These are phyloP conservation scores for Brachylomia viminalis DNA, from an alignment of 2,888 invertebrate genomes.

Conservation along the genomic window DNA sequence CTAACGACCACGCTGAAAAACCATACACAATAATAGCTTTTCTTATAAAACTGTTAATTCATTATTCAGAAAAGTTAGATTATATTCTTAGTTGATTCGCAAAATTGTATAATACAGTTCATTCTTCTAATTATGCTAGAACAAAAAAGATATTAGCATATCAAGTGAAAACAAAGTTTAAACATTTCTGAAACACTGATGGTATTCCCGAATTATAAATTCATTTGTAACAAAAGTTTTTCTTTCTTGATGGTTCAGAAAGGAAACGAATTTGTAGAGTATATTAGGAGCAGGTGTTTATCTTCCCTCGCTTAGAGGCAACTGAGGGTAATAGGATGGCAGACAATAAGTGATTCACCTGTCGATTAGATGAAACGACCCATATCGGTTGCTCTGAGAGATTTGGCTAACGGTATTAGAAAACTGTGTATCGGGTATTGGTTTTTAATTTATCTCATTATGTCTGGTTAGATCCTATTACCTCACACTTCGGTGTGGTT, in stretches of 20 bases:
- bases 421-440: slow-evolving; percentile 45
- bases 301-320: slow-evolving; percentile 58
- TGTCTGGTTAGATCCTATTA: slow-evolving; percentile 16
- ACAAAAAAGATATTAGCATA: slow-evolving; percentile 58
- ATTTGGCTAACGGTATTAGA: slow-evolving; percentile 47
- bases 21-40: slow-evolving; percentile 7
- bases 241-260: slow-evolving; percentile 25
- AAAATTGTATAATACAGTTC: slow-evolving; percentile 38
- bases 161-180: slow-evolving; percentile 58
- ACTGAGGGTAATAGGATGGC: slow-evolving; percentile 52
- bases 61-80: slow-evolving; percentile 43
- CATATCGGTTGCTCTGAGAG: slow-evolving; percentile 35
- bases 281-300: slow-evolving; percentile 55
- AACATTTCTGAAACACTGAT: slow-evolving; percentile 45
- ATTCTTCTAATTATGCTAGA: slow-evolving; percentile 44
- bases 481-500: background rate
- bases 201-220: slow-evolving; percentile 49
- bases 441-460: slow-evolving; percentile 53
- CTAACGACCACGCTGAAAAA: slow-evolving; percentile 11
- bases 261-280: slow-evolving; percentile 46
- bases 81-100: slow-evolving; percentile 25
- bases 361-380: slow-evolving; percentile 57
- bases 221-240: slow-evolving; percentile 51
- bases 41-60: slow-evolving; percentile 34
- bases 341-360: slow-evolving; percentile 63